Percentiles rank a stretch among this genome's conserved stretches.
Evolutionary conservation across 1,140 invertebrate species (phyloP).

Genomic region (Hylyphantes graminicola): DNA sequence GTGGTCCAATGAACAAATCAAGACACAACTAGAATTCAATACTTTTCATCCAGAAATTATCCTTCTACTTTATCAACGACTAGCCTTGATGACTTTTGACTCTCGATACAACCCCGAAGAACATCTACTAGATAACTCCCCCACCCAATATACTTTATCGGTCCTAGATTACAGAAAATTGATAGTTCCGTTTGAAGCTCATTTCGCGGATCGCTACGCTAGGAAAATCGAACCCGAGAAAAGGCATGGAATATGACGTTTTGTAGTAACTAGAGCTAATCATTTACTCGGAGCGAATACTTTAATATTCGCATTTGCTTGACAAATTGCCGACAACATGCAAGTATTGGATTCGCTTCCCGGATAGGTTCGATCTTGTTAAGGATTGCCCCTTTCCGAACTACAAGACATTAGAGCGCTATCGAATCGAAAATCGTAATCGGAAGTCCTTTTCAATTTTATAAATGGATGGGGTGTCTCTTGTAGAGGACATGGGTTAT

Average conservation of each 20-base stretch:
- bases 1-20: no score
- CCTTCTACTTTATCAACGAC: conserved; percentile 38
- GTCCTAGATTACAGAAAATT: conserved; percentile 51
- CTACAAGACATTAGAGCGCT: conserved; percentile 43
- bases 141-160: conserved; percentile 40
- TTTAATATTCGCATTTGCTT: conserved; percentile 40
- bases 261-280: conserved; percentile 41
- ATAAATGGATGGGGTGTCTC: conserved; percentile 31
- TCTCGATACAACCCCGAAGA: conserved; percentile 37
- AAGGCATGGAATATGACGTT: conserved; percentile 27
- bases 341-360: conserved; percentile 49
- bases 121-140: conserved; percentile 27
- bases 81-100: conserved; percentile 53
- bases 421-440: conserved; percentile 52
- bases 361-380: conserved; percentile 34
- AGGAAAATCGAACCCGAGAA: conserved; percentile 18
- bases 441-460: conserved; percentile 50
- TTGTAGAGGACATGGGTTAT: background rate
- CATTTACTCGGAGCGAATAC: conserved; percentile 30
- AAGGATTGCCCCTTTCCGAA: conserved; percentile 7
- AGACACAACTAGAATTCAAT: no score
- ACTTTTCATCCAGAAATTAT: conserved; percentile 56
- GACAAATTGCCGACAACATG: conserved; percentile 44
- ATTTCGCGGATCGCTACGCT: conserved; percentile 37
- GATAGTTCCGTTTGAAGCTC: conserved; percentile 47